phyloP scores from a whole-genome alignment of 2,113 vertebrate species.

The Oryzias curvinotus region DNA sequence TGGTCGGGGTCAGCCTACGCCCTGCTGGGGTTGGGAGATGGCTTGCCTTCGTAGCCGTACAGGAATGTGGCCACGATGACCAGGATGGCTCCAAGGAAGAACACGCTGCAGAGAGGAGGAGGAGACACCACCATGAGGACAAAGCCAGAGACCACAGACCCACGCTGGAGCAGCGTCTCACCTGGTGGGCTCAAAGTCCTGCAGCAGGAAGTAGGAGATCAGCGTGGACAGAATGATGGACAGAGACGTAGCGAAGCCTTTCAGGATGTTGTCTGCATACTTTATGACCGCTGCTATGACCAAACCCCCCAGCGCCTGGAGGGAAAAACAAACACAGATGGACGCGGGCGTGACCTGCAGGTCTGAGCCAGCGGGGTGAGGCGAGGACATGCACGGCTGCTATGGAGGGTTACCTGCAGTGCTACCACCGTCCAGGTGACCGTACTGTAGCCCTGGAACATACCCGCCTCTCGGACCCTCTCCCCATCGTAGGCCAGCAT shows the following conservation, averaged over 20 bases:
- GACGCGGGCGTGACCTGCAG: constrained; percentile 45
- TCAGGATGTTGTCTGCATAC: constrained; percentile 98
- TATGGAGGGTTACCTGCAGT: constrained; percentile 83
- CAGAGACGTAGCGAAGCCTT: constrained; percentile 96
- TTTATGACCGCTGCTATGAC: constrained; percentile 98
- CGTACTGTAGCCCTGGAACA: constrained; percentile 96
- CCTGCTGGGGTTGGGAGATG: constrained; percentile 85
- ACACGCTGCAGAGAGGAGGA: constrained; percentile 79
- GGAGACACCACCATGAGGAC: constrained; percentile 10
- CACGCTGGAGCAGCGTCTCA: constrained; percentile 54
- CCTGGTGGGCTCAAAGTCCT: constrained; percentile 93
- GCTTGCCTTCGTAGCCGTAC: constrained; percentile 91
- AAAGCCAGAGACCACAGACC: neutral
- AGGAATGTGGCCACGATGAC: constrained; percentile 95
- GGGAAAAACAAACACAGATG: constrained; percentile 68
- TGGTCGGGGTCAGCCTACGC: constrained; percentile 71
- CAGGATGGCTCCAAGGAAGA: constrained; percentile 90
- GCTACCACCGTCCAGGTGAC: constrained; percentile 92
- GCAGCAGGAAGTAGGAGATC: constrained; percentile 96
- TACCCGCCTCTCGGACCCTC: constrained; percentile 85
- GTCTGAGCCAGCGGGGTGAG: constrained; percentile 16
- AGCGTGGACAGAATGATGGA: constrained; percentile 97
- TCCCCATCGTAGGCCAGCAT: constrained; percentile 92
- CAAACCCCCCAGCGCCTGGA: constrained; percentile 93
- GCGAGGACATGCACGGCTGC: too few relatives aligned